Percentiles rank a stretch among this genome's conserved stretches.
Conservation (phyloP, 2,113 vertebrate species). For the Muscicapa adusta region DNA sequence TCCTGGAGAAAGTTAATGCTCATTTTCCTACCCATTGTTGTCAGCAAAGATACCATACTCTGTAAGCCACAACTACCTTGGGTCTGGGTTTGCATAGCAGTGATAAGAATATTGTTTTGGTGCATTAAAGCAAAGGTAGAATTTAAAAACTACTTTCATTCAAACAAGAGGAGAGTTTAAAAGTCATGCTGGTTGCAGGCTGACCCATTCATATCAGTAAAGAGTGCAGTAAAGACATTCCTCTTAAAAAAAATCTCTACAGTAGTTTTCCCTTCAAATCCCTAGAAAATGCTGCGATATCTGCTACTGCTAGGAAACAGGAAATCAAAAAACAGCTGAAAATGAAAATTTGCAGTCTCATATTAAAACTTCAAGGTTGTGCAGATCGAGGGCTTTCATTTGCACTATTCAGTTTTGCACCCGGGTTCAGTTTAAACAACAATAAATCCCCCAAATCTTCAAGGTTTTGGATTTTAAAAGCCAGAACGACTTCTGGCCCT, state of each 20-base stretch:
- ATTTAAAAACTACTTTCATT: background rate
- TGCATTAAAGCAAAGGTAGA: background rate
- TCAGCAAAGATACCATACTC: background rate
- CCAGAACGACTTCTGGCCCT: background rate
- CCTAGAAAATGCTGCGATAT: background rate
- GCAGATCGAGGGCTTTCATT: background rate
- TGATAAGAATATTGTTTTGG: background rate
- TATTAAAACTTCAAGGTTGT: background rate
- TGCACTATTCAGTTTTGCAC: background rate
- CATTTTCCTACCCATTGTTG: background rate
- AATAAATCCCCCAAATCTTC: background rate
- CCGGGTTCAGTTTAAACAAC: rapidly evolving
- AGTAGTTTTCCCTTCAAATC: background rate
- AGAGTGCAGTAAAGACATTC: background rate
- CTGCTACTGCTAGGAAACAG: background rate
- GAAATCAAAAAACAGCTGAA: background rate
- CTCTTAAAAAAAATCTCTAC: background rate
- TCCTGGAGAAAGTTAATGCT: background rate
- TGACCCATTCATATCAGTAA: background rate
- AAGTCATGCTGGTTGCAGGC: background rate
- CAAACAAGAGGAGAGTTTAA: background rate
- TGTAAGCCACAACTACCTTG: background rate
- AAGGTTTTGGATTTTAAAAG: background rate
- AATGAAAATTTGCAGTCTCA: background rate
- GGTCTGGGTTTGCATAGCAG: background rate